phyloP scores from a whole-genome alignment of 2,113 vertebrate species.

The Elaphurus davidianus region DNA sequence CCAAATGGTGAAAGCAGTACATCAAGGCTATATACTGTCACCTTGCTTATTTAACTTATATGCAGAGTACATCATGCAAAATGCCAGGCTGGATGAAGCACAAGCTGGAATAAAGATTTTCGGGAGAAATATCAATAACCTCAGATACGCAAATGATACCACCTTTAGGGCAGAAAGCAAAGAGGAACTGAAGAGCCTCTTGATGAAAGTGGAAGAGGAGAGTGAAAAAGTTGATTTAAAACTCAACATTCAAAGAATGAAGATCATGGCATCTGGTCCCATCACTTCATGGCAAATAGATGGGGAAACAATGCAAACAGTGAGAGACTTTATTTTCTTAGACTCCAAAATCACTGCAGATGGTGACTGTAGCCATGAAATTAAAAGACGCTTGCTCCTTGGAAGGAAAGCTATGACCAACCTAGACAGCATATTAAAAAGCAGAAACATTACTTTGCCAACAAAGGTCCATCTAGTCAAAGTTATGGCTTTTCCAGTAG shows the following conservation, averaged over 20 bases:
- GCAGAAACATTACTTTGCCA: not conserved
- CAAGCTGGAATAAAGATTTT: not conserved
- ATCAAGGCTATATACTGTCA: not conserved
- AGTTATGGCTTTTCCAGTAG: not conserved
- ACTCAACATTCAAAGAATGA: not conserved
- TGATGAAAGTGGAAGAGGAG: not conserved
- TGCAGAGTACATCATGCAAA: not conserved
- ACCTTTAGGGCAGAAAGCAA: not conserved
- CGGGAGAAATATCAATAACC: not conserved
- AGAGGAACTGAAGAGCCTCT: not conserved
- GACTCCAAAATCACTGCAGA: not conserved
- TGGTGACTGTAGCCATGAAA: not conserved
- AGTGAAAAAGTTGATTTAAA: not conserved
- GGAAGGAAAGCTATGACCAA: not conserved
- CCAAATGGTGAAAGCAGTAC: not conserved
- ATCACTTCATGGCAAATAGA: not conserved
- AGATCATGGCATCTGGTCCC: not conserved
- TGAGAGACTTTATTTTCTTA: not conserved
- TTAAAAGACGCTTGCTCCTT: not conserved
- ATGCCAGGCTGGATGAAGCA: not conserved
- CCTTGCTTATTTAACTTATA: not conserved
- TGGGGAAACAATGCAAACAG: not conserved
- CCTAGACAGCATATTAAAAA: not conserved
- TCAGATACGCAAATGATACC: not conserved
- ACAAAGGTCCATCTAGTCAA: not conserved